Evolutionary conservation across 2,888 invertebrate genomes (phyloP).

Genomic region (Cremastobaeus sp.): DNA sequence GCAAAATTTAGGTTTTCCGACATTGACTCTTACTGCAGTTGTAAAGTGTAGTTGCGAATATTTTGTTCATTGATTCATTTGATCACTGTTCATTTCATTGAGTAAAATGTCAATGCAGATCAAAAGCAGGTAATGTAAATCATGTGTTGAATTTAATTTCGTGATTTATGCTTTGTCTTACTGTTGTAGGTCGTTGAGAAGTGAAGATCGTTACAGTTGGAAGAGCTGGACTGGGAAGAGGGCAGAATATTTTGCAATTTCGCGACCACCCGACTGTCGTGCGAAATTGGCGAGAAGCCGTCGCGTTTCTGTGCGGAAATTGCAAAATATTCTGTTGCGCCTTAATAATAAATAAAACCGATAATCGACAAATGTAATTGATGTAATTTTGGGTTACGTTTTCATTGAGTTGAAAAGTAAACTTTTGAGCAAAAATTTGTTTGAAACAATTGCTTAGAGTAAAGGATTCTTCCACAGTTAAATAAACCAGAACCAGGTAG

Average conservation of each 20-base stretch:
- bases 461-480: conserved; percentile 53
- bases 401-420: neutral
- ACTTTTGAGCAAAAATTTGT: neutral
- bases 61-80: no score
- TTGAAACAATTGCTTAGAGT: conserved; percentile 25
- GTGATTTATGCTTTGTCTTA: conserved; percentile 74
- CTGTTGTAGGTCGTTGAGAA: conserved; percentile 72
- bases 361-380: neutral
- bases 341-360: conserved; percentile 8
- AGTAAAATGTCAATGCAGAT: no score
- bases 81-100: no score
- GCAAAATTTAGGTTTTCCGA: no score
- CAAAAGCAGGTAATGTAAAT: conserved; percentile 56
- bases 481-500: conserved; percentile 68
- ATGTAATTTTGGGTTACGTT: neutral
- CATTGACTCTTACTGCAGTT: no score
- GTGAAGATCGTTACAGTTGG: conserved; percentile 70
- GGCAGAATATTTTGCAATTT: conserved; percentile 66
- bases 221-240: conserved; percentile 65
- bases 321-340: conserved; percentile 62
- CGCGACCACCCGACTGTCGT: no score
- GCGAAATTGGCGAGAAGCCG: no score
- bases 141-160: conserved; percentile 60
- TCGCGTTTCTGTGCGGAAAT: no score
- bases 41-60: no score